Percentiles rank a stretch among this genome's conserved stretches.
These are phyloP conservation scores for Pelochelys cantorii DNA, from an alignment of 2,797 vertebrate genomes.

Conservation along the genomic window DNA sequence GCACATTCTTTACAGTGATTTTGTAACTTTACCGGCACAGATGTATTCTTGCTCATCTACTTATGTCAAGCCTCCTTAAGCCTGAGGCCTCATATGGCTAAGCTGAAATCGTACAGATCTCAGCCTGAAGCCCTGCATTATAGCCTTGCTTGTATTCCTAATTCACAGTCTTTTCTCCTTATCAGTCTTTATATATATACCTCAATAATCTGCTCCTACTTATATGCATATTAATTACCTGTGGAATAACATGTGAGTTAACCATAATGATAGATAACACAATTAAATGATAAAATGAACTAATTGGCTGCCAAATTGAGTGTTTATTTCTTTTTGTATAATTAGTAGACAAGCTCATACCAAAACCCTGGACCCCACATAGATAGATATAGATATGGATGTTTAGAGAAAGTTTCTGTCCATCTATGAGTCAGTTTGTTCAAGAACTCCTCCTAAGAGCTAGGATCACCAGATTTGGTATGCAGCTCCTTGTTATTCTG, in stretches of 20 bases:
- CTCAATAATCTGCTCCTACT: background rate
- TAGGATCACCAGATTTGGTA: no score
- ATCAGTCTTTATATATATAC: no score
- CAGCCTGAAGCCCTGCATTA: background rate
- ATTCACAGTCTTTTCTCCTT: background rate
- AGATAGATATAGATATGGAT: no score
- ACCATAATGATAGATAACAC: background rate
- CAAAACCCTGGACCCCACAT: background rate
- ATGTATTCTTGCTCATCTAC: background rate
- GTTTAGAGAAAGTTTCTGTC: no score
- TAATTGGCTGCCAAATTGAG: background rate
- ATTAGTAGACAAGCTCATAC: background rate
- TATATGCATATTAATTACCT: background rate
- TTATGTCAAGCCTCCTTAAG: background rate
- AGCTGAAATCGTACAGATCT: background rate
- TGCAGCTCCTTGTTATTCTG: no score
- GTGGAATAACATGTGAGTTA: background rate
- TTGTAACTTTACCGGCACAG: background rate
- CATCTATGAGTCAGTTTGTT: no score
- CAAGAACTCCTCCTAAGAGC: no score
- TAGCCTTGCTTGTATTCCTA: background rate
- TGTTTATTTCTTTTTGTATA: background rate
- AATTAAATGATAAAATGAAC: background rate
- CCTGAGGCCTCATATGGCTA: background rate
- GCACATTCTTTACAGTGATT: background rate